These are phyloP conservation scores for Arenaria interpres DNA, from an alignment of 2,113 vertebrate species.

Conservation along the genomic window DNA sequence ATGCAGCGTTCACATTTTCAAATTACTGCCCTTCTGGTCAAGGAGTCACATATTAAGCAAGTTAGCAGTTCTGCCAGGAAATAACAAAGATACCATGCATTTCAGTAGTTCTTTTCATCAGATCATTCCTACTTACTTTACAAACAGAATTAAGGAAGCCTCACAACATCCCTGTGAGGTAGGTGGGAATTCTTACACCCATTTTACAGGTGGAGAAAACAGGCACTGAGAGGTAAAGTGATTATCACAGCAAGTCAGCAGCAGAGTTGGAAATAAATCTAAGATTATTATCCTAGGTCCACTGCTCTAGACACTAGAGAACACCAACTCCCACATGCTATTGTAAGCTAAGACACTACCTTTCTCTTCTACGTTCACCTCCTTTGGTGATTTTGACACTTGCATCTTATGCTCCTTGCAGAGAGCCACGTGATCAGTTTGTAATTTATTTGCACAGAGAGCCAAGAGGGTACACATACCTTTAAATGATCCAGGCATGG, in stretches of 20 bases:
- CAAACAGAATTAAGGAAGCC: conserved; percentile 58
- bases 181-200: conserved; percentile 57
- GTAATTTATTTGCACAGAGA: not conserved
- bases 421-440: not conserved
- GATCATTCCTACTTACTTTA: conserved; percentile 66
- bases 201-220: conserved; percentile 63
- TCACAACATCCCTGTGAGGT: conserved; percentile 67
- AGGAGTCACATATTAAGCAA: not conserved
- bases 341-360: conserved; percentile 55
- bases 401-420: conserved; percentile 22
- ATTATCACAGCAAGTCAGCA: conserved; percentile 59
- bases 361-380: conserved; percentile 49
- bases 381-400: conserved; percentile 30
- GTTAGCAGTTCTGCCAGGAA: conserved; percentile 39
- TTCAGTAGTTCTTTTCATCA: conserved; percentile 67
- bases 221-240: conserved; percentile 55
- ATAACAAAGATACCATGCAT: conserved; percentile 57
- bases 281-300: conserved; percentile 41
- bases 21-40: not conserved
- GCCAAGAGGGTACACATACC: not conserved
- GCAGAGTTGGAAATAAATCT: conserved; percentile 58
- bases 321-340: conserved; percentile 60
- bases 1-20: not conserved
- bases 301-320: conserved; percentile 59
- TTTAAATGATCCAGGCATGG: not conserved